A percentile compares a stretch with the other conserved stretches of the same genome.
These are phyloP conservation scores for Limnephilus rhombicus DNA, from an alignment of 2,888 invertebrate species.

Conservation along the genomic window DNA sequence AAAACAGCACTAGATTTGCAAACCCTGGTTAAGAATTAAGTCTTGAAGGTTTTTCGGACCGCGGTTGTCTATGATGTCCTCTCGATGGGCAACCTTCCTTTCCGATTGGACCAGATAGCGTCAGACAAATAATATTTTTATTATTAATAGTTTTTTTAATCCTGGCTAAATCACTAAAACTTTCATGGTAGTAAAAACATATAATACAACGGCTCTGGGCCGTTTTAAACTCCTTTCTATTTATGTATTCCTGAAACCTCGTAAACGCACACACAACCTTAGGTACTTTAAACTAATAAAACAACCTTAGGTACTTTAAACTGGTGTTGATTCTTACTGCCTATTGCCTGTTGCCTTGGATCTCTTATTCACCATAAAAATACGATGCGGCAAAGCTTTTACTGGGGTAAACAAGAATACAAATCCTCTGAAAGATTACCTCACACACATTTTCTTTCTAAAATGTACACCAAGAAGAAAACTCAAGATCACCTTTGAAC, in stretches of 20 bases:
- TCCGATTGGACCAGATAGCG: not conserved
- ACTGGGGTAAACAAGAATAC: conserved; percentile 18
- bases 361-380: not conserved
- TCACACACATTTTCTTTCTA: conserved; percentile 16
- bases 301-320: not conserved
- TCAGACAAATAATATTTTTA: not conserved
- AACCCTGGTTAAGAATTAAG: too few relatives aligned
- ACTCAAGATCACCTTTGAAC: conserved; percentile 8
- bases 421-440: conserved; percentile 2
- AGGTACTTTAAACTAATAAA: not conserved
- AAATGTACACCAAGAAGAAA: not conserved
- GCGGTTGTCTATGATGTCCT: too few relatives aligned
- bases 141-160: too few relatives aligned
- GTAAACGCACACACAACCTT: not conserved
- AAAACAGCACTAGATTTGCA: too few relatives aligned
- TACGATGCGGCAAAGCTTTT: conserved; percentile 24
- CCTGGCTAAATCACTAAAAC: not conserved
- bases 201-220: not conserved
- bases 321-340: not conserved
- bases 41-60: too few relatives aligned
- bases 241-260: not conserved
- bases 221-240: not conserved
- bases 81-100: not conserved
- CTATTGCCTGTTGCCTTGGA: not conserved
- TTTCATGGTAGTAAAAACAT: not conserved